phyloP scores from a whole-genome alignment of 1,140 invertebrate genomes.

The Rhyacophila brunnea region DNA sequence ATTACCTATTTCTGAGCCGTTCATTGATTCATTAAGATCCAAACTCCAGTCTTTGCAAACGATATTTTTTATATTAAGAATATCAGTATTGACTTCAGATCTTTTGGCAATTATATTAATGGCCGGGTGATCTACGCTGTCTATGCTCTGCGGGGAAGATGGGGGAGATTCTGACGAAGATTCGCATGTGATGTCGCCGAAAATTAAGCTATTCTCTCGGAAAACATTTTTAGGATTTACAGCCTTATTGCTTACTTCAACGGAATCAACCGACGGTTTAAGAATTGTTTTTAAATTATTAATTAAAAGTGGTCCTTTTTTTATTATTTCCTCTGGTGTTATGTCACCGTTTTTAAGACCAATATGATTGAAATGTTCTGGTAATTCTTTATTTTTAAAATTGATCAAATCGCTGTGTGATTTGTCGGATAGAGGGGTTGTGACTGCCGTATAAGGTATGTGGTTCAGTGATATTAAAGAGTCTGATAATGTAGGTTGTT shows the following conservation, averaged over 20 bases:
- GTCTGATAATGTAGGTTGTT: constrained; percentile 27
- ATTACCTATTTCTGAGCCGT: too few species aligned
- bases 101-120: too few species aligned
- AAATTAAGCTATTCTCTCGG: constrained; percentile 31
- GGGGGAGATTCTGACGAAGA: constrained; percentile 26
- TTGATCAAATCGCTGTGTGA: constrained; percentile 28
- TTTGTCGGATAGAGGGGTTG: constrained; percentile 23
- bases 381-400: constrained; percentile 19
- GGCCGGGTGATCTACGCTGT: constrained; percentile 3
- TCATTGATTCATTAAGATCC: too few species aligned
- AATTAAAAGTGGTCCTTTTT: constrained; percentile 1
- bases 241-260: constrained; percentile 2
- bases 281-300: constrained; percentile 19
- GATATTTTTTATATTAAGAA: too few species aligned
- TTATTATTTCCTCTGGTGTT: neutral
- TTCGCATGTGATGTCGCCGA: constrained; percentile 31
- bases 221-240: constrained; percentile 33
- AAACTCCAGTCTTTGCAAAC: too few species aligned
- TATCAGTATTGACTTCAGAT: too few species aligned
- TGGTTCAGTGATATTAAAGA: constrained; percentile 27
- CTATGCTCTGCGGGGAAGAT: constrained; percentile 23
- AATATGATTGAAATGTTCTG: constrained; percentile 11
- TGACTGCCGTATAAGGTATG: constrained; percentile 10
- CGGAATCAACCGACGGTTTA: constrained; percentile 8
- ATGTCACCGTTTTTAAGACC: constrained; percentile 2